Base-by-base conservation (phyloP, 2,113 vertebrate genomes). In the Nesogale talazaci region DNA sequence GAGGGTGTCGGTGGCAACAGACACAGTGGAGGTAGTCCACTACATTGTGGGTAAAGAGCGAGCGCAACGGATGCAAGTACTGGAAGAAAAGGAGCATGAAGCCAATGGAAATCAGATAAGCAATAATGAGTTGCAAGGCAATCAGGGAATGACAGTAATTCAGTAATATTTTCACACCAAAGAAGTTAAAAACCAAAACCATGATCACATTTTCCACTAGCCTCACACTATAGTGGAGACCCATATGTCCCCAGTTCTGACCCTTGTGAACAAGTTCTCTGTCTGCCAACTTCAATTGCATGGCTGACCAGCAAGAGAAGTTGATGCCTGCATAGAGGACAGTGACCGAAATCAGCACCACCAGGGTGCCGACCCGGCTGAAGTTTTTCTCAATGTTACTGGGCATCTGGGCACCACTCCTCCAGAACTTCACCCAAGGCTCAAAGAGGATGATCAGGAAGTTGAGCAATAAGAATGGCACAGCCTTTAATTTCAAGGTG, bases 71-170 rank as follows among this genome's bases (percentile, higher is more conserved):
- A 93, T 99, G 99, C 95, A 98, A 98, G 97, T 99, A 99, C 98
- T 99, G 99, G 95, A 99, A 99, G 98, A 99, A 99, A 83, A 99
- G 94, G 20, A 99, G 98, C 99, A 99, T 99, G 97, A 99, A 99
- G 90, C 98, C 97, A 94, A 99, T 98, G 23, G 98, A 98, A 96
- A 99, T 95, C 89, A 98, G 97, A 96, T 99, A 99, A 95, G 98
- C 98, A 0, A 99, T 95, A 40, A 99, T 98, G 89, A 99, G 98
- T 97, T 99, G 99, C 87, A 99, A 97, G 61, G 97, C 98, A 93
- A 99, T 98, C 96, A 99, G 96, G 0, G 99, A 98, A 0, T 98
- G 98, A 42, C 99, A 99, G 94, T 99, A 96, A 17, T 99, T 99
- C 96, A 99, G 98, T 0, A 98, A 99, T 91, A 99, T 98, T 16